Percentiles rank a stretch among this genome's conserved stretches.
Conservation (phyloP, 2,888 invertebrate genomes). For the Dicranocentrus wangi region DNA sequence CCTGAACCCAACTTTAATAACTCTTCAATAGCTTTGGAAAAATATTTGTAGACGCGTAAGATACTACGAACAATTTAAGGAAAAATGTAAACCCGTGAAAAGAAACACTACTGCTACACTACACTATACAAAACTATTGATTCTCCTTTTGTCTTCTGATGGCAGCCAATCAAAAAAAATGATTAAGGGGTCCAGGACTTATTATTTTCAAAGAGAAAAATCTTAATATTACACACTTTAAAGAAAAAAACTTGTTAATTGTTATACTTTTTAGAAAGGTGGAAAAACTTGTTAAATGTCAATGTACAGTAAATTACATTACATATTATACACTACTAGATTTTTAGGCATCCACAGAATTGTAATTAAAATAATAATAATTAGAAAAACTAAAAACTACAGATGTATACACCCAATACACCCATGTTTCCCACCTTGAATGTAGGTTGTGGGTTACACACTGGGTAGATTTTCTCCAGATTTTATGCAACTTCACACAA, state of each 20-base stretch:
- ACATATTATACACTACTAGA: too few species aligned
- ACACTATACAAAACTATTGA: slow-evolving; percentile 4
- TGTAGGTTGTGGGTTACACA: too few species aligned
- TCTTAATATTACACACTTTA: not conserved
- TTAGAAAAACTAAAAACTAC: not conserved
- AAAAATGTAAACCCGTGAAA: not conserved
- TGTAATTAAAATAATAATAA: slow-evolving; percentile 5
- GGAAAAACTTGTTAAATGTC: too few species aligned
- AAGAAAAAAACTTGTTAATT: slow-evolving; percentile 1
- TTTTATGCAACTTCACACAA: slow-evolving; percentile 6
- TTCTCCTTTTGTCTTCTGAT: not conserved
- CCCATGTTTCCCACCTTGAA: too few species aligned
- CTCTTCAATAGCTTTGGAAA: slow-evolving; percentile 17
- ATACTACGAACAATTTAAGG: not conserved
- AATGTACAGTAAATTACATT: too few species aligned
- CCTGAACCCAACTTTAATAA: slow-evolving; percentile 20
- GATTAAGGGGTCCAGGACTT: slow-evolving; percentile 61
- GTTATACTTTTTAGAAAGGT: not conserved
- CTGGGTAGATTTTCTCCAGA: not conserved
- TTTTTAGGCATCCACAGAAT: slow-evolving; percentile 3
- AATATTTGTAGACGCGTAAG: not conserved
- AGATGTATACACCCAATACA: too few species aligned
- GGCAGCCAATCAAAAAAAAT: slow-evolving; percentile 31
- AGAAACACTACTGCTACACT: slow-evolving; percentile 9
- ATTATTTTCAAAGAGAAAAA: slow-evolving; percentile 36